Percentiles rank a stretch among this genome's conserved stretches.
Evolutionary conservation across 2,888 invertebrate genomes (phyloP).

Genomic region (Sinopyrophorus schimmeli): DNA sequence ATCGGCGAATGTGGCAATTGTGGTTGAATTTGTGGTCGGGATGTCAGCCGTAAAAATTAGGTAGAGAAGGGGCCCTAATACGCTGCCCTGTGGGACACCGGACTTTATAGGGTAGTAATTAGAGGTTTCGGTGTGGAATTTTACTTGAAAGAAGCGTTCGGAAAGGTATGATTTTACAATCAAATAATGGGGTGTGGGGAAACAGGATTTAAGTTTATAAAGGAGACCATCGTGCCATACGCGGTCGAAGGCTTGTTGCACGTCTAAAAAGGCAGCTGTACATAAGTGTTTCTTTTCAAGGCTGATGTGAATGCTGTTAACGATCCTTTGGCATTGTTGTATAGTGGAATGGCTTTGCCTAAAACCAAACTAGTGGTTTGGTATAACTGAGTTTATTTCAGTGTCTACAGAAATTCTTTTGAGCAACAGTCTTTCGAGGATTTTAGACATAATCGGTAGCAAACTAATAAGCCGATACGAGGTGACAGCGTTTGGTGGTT

Average conservation of each 20-base stretch:
- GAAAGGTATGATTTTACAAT: conserved; percentile 11
- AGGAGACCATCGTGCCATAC: conserved; percentile 15
- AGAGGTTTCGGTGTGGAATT: conserved; percentile 10
- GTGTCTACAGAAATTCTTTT: conserved; percentile 8
- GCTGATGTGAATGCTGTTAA: conserved; percentile 12
- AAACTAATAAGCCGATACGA: conserved; percentile 4
- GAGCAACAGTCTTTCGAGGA: conserved; percentile 7
- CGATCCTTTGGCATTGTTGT: conserved; percentile 12
- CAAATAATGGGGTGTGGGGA: conserved; percentile 12
- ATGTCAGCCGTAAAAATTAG: conserved; percentile 24
- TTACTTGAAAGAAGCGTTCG: conserved; percentile 8
- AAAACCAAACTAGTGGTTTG: conserved; percentile 18
- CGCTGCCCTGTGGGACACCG: conserved; percentile 7
- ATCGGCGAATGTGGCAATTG: conserved; percentile 24
- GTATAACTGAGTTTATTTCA: no score
- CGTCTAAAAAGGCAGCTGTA: conserved; percentile 9
- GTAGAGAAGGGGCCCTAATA: conserved; percentile 2
- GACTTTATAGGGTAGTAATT: conserved; percentile 13
- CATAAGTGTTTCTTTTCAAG: conserved; percentile 14
- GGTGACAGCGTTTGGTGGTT: conserved; percentile 4
- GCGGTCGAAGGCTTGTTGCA: conserved; percentile 13
- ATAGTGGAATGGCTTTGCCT: conserved; percentile 13
- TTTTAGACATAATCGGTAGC: conserved; percentile 8
- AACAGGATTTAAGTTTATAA: conserved; percentile 7
- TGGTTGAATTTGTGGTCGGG: conserved; percentile 18